Percentiles rank a stretch among this genome's conserved stretches.
These are phyloP conservation scores for Euwallacea fornicatus DNA, from an alignment of 1,140 invertebrate genomes.

Conservation along the genomic window DNA sequence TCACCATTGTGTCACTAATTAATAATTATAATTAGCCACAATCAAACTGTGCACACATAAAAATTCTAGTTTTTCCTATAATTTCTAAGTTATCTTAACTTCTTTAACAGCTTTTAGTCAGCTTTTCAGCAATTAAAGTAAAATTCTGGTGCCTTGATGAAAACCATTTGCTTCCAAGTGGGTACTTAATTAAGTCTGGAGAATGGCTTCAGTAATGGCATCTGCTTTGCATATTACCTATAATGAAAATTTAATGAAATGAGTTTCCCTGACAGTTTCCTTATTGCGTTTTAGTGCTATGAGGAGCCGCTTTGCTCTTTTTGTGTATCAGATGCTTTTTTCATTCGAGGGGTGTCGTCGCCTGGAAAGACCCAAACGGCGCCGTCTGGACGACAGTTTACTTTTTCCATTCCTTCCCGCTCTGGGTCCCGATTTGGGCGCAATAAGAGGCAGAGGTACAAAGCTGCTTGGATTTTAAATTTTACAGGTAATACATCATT, in stretches of 20 bases:
- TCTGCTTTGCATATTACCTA: too few species aligned
- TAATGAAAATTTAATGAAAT: slow-evolving; percentile 9
- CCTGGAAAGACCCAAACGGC: slow-evolving; percentile 17
- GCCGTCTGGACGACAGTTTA: slow-evolving; percentile 32
- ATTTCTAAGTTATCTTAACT: too few species aligned
- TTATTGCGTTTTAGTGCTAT: not conserved
- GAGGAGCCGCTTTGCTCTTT: slow-evolving; percentile 35
- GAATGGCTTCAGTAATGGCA: too few species aligned
- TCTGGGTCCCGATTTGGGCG: slow-evolving; percentile 12
- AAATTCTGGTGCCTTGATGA: too few species aligned
- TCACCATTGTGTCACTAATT: too few species aligned
- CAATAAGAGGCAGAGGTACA: slow-evolving; percentile 19
- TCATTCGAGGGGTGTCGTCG: slow-evolving; percentile 16
- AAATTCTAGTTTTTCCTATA: too few species aligned
- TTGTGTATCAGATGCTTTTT: slow-evolving; percentile 34
- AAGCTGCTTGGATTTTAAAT: slow-evolving; percentile 5
- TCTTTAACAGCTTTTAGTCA: too few species aligned
- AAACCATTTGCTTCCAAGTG: too few species aligned
- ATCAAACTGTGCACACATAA: too few species aligned
- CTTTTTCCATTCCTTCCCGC: slow-evolving; percentile 27
- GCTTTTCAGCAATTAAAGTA: too few species aligned
- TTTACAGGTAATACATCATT: slow-evolving; percentile 28
- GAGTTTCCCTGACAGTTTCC: not conserved
- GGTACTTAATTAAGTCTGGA: too few species aligned
- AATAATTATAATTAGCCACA: too few species aligned